Conservation (phyloP, 2,797 vertebrate genomes). For the Gymnopithys bicolor region DNA sequence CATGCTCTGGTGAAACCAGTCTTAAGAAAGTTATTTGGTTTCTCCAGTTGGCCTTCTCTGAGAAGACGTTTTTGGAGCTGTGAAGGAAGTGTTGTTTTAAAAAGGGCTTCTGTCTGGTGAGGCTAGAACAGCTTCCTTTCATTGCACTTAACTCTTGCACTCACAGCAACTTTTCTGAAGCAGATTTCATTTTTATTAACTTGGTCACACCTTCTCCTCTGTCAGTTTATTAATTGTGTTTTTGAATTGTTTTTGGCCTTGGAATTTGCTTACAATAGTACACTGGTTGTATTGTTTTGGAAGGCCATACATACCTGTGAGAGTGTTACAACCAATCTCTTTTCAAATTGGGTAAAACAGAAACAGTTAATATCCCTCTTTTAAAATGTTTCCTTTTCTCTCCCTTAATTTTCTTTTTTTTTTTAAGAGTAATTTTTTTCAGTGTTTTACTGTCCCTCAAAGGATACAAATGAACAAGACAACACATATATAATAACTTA, state of each 20-base stretch:
- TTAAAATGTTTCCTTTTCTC: neutral
- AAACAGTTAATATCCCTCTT: neutral
- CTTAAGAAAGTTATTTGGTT: neutral
- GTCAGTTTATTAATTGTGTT: neutral
- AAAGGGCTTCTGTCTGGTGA: neutral
- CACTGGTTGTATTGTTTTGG: neutral
- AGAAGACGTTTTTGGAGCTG: neutral
- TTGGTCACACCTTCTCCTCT: neutral
- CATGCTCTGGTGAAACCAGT: neutral
- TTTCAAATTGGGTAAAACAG: neutral
- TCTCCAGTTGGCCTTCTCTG: neutral
- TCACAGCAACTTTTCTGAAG: neutral
- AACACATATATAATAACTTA: neutral
- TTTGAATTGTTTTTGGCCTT: neutral
- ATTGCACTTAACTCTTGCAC: neutral
- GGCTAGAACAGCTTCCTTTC: neutral
- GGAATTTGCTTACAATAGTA: neutral
- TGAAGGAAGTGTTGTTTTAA: neutral
- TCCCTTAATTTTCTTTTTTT: neutral
- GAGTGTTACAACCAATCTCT: neutral
- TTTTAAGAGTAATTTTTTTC: neutral
- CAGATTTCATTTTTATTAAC: neutral
- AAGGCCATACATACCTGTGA: neutral
- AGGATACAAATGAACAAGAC: neutral
- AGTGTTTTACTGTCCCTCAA: neutral